Base-by-base conservation (phyloP, 2,113 vertebrate genomes). In the Nerophis lumbriciformis region DNA sequence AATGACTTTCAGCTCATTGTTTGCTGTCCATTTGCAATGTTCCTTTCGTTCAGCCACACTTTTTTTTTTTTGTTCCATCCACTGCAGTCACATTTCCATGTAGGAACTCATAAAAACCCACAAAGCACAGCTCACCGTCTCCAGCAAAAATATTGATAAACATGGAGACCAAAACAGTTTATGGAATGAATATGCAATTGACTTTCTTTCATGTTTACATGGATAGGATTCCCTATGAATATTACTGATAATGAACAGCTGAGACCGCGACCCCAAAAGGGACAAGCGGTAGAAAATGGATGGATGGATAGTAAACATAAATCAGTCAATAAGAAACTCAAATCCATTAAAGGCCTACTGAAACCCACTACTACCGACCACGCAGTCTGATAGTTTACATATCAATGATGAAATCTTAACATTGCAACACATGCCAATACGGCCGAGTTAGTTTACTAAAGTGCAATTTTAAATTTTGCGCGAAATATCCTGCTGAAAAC, bases 21-120 rank as follows among this genome's bases (percentile, higher is more conserved):
- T 53, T 53, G 51, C 51, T 53, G 51, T 53, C 51, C 51, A 53
- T 53, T 53, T 53, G 19, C 11, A 53, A 36, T 53, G 49, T 51
- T 9, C 21, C 19, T 52, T 52, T 52, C 16, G 19, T 52, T 52
- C 16, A 21, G 7, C 50, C 50, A 52, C 21, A 11, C 12, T 19
- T 8, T 36, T 53, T 38, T 37, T 19, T 19, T 19, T 38, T 37
- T 19, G 1, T 19, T 19, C 19, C 7, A 37, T 37, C 35, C 35
- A 35, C 35, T n/a, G 35, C 35, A 54, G 35, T 13, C 35, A 54
- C 13, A 37, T 38, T 36, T 54, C 53, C 28, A 37, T 8, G 6
- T 37, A 54, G 15, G 8, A 54, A 14, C 53, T 37, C 35, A 37
- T 8, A 54, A 36, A 54, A 54, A 36, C 51, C 35, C 53, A 15